phyloP scores from a whole-genome alignment of 2,113 vertebrate species.

The Macroglossus sobrinus region DNA sequence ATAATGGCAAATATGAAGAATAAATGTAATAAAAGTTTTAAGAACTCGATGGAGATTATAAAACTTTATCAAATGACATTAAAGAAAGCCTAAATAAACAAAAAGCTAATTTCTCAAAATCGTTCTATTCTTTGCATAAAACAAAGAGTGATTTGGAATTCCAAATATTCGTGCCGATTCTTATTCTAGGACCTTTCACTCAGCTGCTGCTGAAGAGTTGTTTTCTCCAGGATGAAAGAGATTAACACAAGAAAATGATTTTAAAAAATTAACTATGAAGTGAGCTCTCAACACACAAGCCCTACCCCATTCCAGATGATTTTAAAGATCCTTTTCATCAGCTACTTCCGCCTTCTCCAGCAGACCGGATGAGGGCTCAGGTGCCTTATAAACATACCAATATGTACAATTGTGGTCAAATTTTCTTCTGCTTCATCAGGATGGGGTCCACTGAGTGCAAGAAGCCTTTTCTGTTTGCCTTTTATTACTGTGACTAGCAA shows the following conservation, averaged over 20 bases:
- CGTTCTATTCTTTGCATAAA: background rate
- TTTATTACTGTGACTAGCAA: background rate
- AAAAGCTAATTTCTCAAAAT: background rate
- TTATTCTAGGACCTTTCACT: constrained; percentile 4
- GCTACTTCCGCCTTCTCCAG: rapidly evolving
- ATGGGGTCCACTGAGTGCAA: background rate
- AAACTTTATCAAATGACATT: background rate
- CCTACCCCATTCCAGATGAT: background rate
- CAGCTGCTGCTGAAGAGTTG: background rate
- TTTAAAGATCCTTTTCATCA: background rate
- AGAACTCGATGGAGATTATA: background rate
- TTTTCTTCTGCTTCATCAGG: background rate
- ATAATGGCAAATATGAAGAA: background rate
- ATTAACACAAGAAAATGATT: background rate
- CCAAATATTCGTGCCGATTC: background rate
- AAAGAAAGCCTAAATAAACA: background rate
- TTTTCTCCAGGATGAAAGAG: background rate
- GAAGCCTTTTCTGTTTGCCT: background rate
- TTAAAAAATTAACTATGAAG: background rate
- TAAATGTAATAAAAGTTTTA: background rate
- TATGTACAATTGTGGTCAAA: background rate
- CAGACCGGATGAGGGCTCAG: rapidly evolving
- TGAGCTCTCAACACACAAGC: background rate
- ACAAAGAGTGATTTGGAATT: background rate
- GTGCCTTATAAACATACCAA: background rate